These are phyloP conservation scores for rabbit (Oryctolagus cuniculus) DNA, from an alignment of 2,113 vertebrate genomes.

Conservation along the genomic window DNA sequence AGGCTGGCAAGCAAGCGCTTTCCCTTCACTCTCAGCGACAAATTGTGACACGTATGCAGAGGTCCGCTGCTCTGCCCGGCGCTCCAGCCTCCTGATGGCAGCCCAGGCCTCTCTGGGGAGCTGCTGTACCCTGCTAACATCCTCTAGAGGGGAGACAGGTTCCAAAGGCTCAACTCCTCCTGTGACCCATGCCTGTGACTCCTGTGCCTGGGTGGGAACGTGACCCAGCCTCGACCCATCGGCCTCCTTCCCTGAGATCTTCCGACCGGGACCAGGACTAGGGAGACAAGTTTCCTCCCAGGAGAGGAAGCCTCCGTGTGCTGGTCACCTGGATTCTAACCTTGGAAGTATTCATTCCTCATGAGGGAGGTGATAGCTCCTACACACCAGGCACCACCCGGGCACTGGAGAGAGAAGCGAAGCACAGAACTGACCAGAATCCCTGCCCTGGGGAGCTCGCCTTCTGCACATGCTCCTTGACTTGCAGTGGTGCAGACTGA, in stretches of 20 bases:
- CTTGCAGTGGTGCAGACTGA: not conserved
- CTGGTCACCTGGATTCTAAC: not conserved
- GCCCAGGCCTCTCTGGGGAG: not conserved
- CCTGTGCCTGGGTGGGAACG: not conserved
- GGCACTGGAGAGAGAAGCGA: not conserved
- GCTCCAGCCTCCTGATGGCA: not conserved
- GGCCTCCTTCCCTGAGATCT: not conserved
- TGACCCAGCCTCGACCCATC: not conserved
- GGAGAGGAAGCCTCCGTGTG: not conserved
- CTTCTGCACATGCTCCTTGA: not conserved
- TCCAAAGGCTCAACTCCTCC: not conserved
- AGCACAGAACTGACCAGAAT: not conserved
- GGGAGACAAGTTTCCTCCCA: not conserved
- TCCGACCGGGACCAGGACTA: not conserved
- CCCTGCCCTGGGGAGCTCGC: not conserved
- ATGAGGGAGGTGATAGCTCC: not conserved
- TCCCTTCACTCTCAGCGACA: not conserved
- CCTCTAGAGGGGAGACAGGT: not conserved
- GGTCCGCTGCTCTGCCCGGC: not conserved
- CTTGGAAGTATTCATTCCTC: not conserved
- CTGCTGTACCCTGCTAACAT: not conserved
- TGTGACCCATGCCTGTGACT: not conserved
- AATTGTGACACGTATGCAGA: no score
- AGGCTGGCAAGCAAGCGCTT: not conserved
- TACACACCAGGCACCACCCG: not conserved